Evolutionary conservation across 2,888 invertebrate species (phyloP), one percentile per base, ranked within the genome.

Genomic region (Eutolmus rufibarbis): DNA sequence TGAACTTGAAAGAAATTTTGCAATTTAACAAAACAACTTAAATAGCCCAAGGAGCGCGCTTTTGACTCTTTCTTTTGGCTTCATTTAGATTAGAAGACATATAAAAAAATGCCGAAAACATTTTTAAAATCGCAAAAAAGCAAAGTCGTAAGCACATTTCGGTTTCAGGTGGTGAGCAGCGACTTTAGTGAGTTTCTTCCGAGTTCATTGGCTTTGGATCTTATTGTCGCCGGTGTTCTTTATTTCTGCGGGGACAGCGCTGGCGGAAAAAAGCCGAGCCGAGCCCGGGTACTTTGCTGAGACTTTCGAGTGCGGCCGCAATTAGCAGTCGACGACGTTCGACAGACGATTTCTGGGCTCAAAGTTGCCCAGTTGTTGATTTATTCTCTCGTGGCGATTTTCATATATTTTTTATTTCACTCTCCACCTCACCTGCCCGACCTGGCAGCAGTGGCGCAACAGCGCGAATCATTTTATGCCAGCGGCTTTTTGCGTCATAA

Each of bases 261-360:
- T n/a, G 51, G 5, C n/a, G 51, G 19, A n/a, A 19, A 51, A n/a
- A 46, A 23, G 28, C 28, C 5, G 23, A 78, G 7, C 34, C 7
- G 34, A 7, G 34, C 7, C 34, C 34, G 34, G 34, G 34, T 19
- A 46, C 46, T 79, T 57, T 46, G 28, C 79, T 51, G 43, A 79
- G 51, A 79, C 56, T 79, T 79, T 79, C 79, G 31, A 79, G 79
- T 79, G 40, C 51, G 79, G 31, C 31, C 28, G 51, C 12, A 79
- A 46, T 79, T 79, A 79, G 31, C 16, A 19, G 56, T 51, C 23
- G 46, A n/a, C 79, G 46, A 78, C 40, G 46, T 78, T 78, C 78
- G 66, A 66, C 43, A 46, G 43, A 43, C 57, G 23, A n/a, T 57
- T 57, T 57, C 57, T 57, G 57, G 9, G 66, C 66, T 66, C 66